phyloP scores from a whole-genome alignment of 1,140 invertebrate species.

The Oscheius sp. region DNA sequence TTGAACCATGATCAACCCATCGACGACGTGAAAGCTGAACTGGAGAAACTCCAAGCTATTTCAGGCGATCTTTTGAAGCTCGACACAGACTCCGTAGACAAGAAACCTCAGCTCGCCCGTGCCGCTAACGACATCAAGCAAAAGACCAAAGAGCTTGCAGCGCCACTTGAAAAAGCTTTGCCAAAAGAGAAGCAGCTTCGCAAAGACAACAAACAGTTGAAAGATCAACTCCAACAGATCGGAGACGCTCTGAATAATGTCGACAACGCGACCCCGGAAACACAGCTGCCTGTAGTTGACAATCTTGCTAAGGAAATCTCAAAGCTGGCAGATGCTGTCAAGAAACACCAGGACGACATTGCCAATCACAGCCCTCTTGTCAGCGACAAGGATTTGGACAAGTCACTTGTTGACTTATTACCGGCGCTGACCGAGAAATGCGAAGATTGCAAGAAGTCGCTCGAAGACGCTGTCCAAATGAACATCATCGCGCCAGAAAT shows the following conservation, averaged over 20 bases:
- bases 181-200: constrained; percentile 2
- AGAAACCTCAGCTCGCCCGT: constrained; percentile 5
- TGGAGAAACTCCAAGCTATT: constrained; percentile 4
- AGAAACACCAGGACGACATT: not conserved
- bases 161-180: constrained; percentile 13
- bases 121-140: constrained; percentile 10
- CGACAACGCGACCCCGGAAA: not conserved
- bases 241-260: not conserved
- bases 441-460: constrained; percentile 20
- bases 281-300: constrained; percentile 2
- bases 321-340: not conserved
- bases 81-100: too few relatives aligned
- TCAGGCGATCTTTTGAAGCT: constrained; percentile 8
- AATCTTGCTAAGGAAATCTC: not conserved
- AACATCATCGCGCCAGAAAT: constrained; percentile 20
- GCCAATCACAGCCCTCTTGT: not conserved
- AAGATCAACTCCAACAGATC: not conserved
- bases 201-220: not conserved
- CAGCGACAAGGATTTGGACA: not conserved
- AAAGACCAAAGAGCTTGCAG: constrained; percentile 6
- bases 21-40: constrained; percentile 7
- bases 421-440: not conserved
- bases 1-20: constrained; percentile 6
- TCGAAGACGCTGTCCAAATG: constrained; percentile 17
- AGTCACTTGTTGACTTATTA: not conserved